A percentile compares a stretch with the other conserved stretches of the same genome.
Evolutionary conservation across 2,113 vertebrate species (phyloP).

Genomic region (Psilopsiagon aurifrons): DNA sequence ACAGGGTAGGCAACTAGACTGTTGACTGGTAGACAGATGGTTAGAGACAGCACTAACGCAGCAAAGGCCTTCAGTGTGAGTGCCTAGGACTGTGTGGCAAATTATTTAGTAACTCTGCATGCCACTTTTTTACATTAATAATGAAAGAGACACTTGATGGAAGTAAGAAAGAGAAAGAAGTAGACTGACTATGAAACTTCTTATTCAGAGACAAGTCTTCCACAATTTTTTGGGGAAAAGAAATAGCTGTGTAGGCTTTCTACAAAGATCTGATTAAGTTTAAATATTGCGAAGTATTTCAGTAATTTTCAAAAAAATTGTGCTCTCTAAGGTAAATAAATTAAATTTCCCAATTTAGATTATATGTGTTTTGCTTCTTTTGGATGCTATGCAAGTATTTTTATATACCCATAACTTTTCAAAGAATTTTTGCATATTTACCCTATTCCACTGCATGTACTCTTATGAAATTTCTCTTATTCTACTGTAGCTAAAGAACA

Average conservation of each 20-base stretch:
- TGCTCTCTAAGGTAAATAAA: background rate
- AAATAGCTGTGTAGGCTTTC: background rate
- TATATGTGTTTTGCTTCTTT: background rate
- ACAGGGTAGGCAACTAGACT: background rate
- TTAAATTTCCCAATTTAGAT: background rate
- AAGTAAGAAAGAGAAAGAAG: background rate
- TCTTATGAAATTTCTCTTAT: background rate
- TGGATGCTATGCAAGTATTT: background rate
- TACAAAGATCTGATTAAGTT: background rate
- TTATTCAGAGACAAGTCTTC: background rate
- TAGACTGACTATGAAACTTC: background rate
- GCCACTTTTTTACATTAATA: background rate
- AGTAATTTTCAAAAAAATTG: background rate
- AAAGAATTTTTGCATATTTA: background rate
- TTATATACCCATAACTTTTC: background rate
- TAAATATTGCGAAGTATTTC: background rate
- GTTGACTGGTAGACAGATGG: background rate
- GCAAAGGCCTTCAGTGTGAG: background rate
- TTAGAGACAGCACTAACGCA: background rate
- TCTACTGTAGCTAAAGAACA: background rate
- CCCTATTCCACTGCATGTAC: background rate
- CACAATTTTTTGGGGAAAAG: rapidly evolving
- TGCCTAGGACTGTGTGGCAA: background rate
- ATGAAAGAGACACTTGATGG: background rate
- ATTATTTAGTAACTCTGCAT: background rate